Conservation (phyloP, 2,888 invertebrate genomes). For the Philonicus albiceps region DNA sequence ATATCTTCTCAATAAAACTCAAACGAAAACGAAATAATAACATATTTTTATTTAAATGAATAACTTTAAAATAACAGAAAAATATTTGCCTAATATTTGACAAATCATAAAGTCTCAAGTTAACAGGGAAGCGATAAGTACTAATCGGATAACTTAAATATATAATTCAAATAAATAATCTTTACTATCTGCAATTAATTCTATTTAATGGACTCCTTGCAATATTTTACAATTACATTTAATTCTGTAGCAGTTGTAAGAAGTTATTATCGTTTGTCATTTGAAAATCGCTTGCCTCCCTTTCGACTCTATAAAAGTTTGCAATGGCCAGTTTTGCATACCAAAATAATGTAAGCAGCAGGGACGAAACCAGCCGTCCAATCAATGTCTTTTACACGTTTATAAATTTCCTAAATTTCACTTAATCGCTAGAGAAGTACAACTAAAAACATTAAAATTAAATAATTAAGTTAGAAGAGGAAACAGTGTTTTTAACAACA, state of each 20-base stretch:
- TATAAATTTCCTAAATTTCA: background rate
- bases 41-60: background rate
- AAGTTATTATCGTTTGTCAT: background rate
- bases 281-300: background rate
- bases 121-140: background rate
- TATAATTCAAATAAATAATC: background rate
- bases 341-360: background rate
- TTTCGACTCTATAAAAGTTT: background rate
- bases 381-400: slow-evolving; percentile 27
- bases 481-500: slow-evolving; percentile 23
- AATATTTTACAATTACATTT: background rate
- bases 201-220: background rate
- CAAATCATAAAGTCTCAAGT: background rate
- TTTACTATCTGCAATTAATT: background rate
- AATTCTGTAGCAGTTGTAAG: background rate
- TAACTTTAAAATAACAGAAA: background rate
- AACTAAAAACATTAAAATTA: background rate
- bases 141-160: background rate
- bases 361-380: background rate
- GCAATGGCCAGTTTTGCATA: background rate
- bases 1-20: background rate
- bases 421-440: background rate
- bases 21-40: background rate
- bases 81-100: background rate
- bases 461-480: background rate